These are phyloP conservation scores for Protomyctophum bolini DNA, from an alignment of 2,113 vertebrate genomes.

Conservation along the genomic window DNA sequence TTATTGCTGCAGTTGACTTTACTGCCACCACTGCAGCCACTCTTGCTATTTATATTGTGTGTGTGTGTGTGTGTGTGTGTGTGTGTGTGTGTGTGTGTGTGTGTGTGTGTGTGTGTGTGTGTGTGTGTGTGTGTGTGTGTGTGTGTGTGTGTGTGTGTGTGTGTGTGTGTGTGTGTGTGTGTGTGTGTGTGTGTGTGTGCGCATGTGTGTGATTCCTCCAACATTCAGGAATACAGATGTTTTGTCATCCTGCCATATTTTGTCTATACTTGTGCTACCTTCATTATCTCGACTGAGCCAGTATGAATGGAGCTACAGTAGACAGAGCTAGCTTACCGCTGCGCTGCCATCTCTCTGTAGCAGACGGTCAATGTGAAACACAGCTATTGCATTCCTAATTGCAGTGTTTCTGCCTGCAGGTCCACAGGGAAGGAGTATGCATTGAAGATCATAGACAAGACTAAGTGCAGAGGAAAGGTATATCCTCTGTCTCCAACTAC, in stretches of 20 bases:
- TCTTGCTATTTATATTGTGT: too few species aligned
- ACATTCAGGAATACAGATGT: too few species aligned
- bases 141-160: background rate
- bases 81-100: constrained; percentile 1
- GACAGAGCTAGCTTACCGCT: constrained; percentile 6
- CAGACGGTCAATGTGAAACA: constrained; percentile 28
- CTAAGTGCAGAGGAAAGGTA: constrained; percentile 97
- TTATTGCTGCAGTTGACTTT: too few species aligned
- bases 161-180: background rate
- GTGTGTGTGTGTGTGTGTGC: background rate
- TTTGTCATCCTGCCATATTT: too few species aligned
- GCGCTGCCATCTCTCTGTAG: constrained; percentile 8
- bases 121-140: constrained; percentile 4
- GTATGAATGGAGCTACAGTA: too few species aligned
- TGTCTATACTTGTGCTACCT: constrained; percentile 5
- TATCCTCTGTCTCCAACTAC: too few species aligned
- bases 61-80: constrained; percentile 3
- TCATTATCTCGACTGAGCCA: constrained; percentile 4
- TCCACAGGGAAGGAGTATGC: constrained; percentile 95
- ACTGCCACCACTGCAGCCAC: too few species aligned
- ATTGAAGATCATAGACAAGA: constrained; percentile 98
- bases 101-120: constrained; percentile 2
- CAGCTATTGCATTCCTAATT: constrained; percentile 38
- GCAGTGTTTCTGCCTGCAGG: constrained; percentile 71
- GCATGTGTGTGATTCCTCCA: background rate